These are phyloP conservation scores for Crypturellus tataupa DNA, from an alignment of 2,797 vertebrate species.

Conservation along the genomic window DNA sequence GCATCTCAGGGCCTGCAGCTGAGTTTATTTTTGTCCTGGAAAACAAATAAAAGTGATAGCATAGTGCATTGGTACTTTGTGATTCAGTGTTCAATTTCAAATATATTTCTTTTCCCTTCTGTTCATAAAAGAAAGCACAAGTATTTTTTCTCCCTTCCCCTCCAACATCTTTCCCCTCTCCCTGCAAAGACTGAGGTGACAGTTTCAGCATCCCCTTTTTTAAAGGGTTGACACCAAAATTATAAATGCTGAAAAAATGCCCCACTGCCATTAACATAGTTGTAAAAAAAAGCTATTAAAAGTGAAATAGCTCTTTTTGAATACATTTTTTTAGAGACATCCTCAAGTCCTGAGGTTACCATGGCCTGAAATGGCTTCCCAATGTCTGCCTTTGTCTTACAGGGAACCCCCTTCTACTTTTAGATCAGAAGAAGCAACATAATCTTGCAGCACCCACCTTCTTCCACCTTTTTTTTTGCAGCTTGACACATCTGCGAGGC, in stretches of 20 bases:
- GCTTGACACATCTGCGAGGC: conserved; percentile 39
- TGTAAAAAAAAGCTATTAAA: not conserved
- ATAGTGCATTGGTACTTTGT: not conserved
- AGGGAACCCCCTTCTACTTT: conserved; percentile 41
- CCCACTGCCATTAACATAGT: not conserved
- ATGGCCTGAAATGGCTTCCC: conserved; percentile 30
- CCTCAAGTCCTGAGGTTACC: not conserved
- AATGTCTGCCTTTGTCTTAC: conserved; percentile 50
- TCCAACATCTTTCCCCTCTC: not conserved
- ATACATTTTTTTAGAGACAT: not conserved
- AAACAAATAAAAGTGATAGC: not conserved
- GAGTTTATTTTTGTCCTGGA: not conserved
- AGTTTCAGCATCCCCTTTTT: not conserved
- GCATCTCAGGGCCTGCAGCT: not conserved
- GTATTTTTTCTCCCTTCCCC: not conserved
- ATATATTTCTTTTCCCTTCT: not conserved
- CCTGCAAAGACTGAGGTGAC: not conserved
- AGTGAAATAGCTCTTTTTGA: not conserved
- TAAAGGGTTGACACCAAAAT: not conserved
- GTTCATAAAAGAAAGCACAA: not conserved
- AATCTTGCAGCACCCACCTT: conserved; percentile 38
- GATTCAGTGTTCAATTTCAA: not conserved
- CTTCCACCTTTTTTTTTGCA: conserved; percentile 12
- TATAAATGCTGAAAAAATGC: not conserved
- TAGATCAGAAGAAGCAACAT: not conserved